Conservation (phyloP, 2,888 invertebrate species). For the Glyphotaelius pellucidus region DNA sequence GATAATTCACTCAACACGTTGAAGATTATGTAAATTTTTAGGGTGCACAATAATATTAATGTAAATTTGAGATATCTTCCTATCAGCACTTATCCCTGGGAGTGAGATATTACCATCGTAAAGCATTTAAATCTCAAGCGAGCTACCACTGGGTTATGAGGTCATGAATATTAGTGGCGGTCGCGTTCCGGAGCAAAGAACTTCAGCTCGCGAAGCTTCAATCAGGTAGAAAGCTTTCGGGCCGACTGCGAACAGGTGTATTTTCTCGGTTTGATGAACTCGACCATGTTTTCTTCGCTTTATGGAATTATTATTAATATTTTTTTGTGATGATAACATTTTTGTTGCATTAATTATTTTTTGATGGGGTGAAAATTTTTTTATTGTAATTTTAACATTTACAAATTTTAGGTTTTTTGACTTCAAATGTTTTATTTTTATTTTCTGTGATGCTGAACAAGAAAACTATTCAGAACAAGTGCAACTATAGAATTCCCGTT, state of each 20-base stretch:
- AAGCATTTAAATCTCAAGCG: not conserved
- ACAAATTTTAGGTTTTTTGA: not conserved
- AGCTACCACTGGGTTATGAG: not conserved
- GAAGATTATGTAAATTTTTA: not conserved
- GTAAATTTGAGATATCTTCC: not conserved
- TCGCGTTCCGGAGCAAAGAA: not conserved
- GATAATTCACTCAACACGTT: not conserved
- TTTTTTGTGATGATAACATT: too few species aligned
- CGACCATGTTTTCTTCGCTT: not conserved
- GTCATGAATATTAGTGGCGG: constrained; percentile 21
- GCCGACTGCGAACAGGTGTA: not conserved
- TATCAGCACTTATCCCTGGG: not conserved
- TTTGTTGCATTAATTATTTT: not conserved
- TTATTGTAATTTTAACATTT: not conserved
- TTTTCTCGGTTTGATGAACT: not conserved
- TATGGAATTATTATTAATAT: not conserved
- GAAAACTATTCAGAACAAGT: not conserved
- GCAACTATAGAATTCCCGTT: not conserved
- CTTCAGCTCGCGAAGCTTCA: not conserved
- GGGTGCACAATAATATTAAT: not conserved
- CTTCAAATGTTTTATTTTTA: too few species aligned
- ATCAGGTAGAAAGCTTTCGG: not conserved
- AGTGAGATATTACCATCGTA: not conserved
- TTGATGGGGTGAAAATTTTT: not conserved
- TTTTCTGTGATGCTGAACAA: not conserved